These are phyloP conservation scores for Drosophila albomicans DNA, from an alignment of 1,140 invertebrate genomes.

Conservation along the genomic window DNA sequence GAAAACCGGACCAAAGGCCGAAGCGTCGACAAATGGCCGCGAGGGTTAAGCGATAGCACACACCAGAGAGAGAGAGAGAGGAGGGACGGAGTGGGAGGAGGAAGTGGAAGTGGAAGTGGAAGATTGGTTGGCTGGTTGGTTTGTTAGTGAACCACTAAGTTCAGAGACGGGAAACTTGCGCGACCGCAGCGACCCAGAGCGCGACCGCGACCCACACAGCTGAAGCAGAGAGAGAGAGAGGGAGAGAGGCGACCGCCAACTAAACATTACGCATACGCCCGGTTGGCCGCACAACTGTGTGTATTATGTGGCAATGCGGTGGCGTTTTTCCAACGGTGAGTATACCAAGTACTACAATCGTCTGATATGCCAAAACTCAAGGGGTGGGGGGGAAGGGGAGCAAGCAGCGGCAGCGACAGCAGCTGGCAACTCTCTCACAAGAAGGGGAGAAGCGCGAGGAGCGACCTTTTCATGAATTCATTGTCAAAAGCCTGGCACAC, in stretches of 20 bases:
- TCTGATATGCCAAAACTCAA: neutral
- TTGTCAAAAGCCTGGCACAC: slow-evolving; percentile 31
- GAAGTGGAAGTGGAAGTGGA: too few species aligned
- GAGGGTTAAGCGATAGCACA: too few species aligned
- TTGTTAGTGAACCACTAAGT: slow-evolving; percentile 54
- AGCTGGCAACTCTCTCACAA: slow-evolving; percentile 50
- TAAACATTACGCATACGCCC: slow-evolving; percentile 58
- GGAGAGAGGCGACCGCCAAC: slow-evolving; percentile 39
- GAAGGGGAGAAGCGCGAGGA: slow-evolving; percentile 9
- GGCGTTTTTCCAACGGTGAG: slow-evolving; percentile 3
- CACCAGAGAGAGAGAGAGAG: neutral
- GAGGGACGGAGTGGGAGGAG: neutral
- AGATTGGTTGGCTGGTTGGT: slow-evolving; percentile 11
- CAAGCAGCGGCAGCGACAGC: slow-evolving; percentile 23
- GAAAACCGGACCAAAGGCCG: slow-evolving; percentile 17
- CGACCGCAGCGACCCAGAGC: slow-evolving; percentile 48
- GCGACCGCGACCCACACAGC: slow-evolving; percentile 29
- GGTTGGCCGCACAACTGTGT: slow-evolving; percentile 48
- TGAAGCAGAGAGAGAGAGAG: neutral
- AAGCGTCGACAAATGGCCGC: too few species aligned
- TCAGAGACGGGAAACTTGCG: slow-evolving; percentile 43
- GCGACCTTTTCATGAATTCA: slow-evolving; percentile 49
- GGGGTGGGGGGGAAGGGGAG: neutral
- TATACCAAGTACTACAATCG: neutral
- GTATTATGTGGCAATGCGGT: slow-evolving; percentile 47